A percentile compares a stretch with the other conserved stretches of the same genome.
These are phyloP conservation scores for Drosophila nigricruria DNA, from an alignment of 2,888 invertebrate genomes.

Conservation along the genomic window DNA sequence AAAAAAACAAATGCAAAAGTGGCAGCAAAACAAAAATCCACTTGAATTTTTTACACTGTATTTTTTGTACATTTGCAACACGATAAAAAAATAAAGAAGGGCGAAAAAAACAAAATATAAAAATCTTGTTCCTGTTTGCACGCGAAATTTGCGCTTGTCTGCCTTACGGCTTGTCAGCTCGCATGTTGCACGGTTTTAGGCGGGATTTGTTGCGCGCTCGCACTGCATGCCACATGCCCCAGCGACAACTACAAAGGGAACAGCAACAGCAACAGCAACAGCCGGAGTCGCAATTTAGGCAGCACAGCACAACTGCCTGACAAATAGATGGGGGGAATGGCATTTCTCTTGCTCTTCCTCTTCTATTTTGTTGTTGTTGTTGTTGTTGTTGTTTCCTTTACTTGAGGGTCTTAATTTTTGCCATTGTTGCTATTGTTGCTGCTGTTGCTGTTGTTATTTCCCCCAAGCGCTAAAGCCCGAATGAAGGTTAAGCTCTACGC, in stretches of 20 bases:
- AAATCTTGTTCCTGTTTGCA: slow-evolving; percentile 70
- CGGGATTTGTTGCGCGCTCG: slow-evolving; percentile 71
- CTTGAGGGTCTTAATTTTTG: slow-evolving; percentile 73
- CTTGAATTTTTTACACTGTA: slow-evolving; percentile 82
- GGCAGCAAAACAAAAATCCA: slow-evolving; percentile 73
- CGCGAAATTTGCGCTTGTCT: slow-evolving; percentile 81
- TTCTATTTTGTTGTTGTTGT: background rate
- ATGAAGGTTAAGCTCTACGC: slow-evolving; percentile 60
- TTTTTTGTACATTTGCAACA: slow-evolving; percentile 73
- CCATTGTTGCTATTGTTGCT: slow-evolving; percentile 51
- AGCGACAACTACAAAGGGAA: slow-evolving; percentile 61
- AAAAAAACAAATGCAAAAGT: slow-evolving; percentile 18
- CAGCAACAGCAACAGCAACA: slow-evolving; percentile 53
- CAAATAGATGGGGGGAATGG: slow-evolving; percentile 7
- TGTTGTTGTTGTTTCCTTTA: slow-evolving; percentile 28
- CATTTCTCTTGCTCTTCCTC: slow-evolving; percentile 17
- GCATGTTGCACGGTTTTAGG: slow-evolving; percentile 82
- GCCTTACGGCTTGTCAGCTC: slow-evolving; percentile 82
- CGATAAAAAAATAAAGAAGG: slow-evolving; percentile 20
- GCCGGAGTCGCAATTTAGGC: slow-evolving; percentile 67
- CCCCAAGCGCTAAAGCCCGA: slow-evolving; percentile 34
- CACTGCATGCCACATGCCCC: slow-evolving; percentile 26
- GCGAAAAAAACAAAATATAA: slow-evolving; percentile 27
- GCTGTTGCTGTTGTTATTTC: slow-evolving; percentile 27
- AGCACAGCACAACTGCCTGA: slow-evolving; percentile 17